These are phyloP conservation scores for Acronicta alni DNA, from an alignment of 2,888 invertebrate genomes.

Conservation along the genomic window DNA sequence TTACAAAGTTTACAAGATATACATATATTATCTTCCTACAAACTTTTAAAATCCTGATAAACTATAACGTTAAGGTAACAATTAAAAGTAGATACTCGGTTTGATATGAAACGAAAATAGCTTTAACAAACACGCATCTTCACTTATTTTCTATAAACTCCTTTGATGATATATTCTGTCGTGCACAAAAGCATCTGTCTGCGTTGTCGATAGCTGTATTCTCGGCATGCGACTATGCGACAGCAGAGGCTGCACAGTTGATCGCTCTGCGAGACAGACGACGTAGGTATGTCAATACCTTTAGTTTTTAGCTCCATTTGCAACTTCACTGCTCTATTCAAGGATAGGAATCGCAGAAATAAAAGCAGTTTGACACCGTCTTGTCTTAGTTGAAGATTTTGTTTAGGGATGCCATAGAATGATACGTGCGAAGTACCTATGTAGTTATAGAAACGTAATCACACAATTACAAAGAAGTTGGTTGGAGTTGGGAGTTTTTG, in stretches of 20 bases:
- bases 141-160: background rate
- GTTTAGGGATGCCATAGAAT: slow-evolving; percentile 21
- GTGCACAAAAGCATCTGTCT: slow-evolving; percentile 32
- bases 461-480: background rate
- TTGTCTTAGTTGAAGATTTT: slow-evolving; percentile 14
- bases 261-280: slow-evolving; percentile 26
- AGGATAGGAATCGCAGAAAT: slow-evolving; percentile 39
- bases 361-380: slow-evolving; percentile 30
- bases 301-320: slow-evolving; percentile 34
- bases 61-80: too few species aligned
- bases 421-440: slow-evolving; percentile 1
- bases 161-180: slow-evolving; percentile 30
- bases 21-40: too few species aligned
- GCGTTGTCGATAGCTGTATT: slow-evolving; percentile 24
- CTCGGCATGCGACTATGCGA: slow-evolving; percentile 15
- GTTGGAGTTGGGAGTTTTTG: too few species aligned
- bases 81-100: background rate
- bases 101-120: background rate
- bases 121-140: background rate
- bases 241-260: slow-evolving; percentile 18
- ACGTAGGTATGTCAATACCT: slow-evolving; percentile 41
- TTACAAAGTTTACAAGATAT: too few species aligned
- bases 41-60: too few species aligned
- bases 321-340: slow-evolving; percentile 43
- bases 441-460: slow-evolving; percentile 8